phyloP scores from a whole-genome alignment of 2,797 vertebrate species.

The Leptatherina wallacei region DNA sequence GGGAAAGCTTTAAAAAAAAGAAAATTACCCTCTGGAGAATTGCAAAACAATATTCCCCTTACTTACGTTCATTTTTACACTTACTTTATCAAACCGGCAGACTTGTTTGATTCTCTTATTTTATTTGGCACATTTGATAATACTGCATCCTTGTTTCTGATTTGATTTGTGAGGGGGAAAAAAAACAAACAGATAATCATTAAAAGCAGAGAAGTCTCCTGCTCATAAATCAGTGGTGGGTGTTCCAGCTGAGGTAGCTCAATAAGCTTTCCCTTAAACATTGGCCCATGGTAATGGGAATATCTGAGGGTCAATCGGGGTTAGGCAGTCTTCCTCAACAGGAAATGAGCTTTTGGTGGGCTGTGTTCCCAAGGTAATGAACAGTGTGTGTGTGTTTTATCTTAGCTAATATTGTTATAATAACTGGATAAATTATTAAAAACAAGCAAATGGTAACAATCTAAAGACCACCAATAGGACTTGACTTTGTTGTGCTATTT shows the following conservation, averaged over 20 bases:
- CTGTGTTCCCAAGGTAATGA: slow-evolving; percentile 89
- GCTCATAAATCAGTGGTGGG: slow-evolving; percentile 79
- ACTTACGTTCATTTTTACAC: slow-evolving; percentile 40
- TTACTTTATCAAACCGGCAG: slow-evolving; percentile 27
- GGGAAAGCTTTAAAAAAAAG: slow-evolving; percentile 48
- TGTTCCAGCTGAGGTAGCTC: slow-evolving; percentile 81
- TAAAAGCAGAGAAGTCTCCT: slow-evolving; percentile 70
- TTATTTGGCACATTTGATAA: slow-evolving; percentile 62
- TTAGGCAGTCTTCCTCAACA: slow-evolving; percentile 84
- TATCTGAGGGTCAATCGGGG: slow-evolving; percentile 86
- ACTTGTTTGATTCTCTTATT: slow-evolving; percentile 44
- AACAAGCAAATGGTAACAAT: slow-evolving; percentile 85
- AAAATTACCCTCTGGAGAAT: slow-evolving; percentile 25
- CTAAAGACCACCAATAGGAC: slow-evolving; percentile 75
- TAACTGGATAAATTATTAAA: slow-evolving; percentile 90
- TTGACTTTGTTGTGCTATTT: slow-evolving; percentile 54
- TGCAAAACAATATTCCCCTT: slow-evolving; percentile 46
- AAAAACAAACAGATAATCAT: slow-evolving; percentile 80
- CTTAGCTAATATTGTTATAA: slow-evolving; percentile 89
- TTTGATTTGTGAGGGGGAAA: slow-evolving; percentile 62
- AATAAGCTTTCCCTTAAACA: slow-evolving; percentile 84
- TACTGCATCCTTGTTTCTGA: slow-evolving; percentile 71
- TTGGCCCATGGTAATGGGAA: slow-evolving; percentile 85
- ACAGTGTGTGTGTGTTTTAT: slow-evolving; percentile 86
- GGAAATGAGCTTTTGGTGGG: slow-evolving; percentile 88